Evolutionary conservation across 2,888 invertebrate genomes (phyloP).

Genomic region (Agrenia bidenticulata): DNA sequence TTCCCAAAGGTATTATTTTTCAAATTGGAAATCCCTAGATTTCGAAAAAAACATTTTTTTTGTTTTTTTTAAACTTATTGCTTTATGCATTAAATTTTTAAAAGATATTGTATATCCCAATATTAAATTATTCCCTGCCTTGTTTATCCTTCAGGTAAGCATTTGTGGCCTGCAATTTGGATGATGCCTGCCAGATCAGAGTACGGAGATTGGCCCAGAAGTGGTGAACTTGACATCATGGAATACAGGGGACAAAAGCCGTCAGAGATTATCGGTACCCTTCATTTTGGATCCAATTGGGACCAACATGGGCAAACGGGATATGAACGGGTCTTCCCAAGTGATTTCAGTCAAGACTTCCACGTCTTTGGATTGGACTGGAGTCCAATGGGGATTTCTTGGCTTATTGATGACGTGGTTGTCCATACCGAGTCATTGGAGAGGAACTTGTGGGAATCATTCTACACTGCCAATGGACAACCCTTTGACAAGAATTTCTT

Average conservation of each 20-base stretch:
- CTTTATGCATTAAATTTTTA: background rate
- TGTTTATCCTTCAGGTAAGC: slow-evolving; percentile 22
- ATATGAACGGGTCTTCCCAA: slow-evolving; percentile 18
- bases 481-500: slow-evolving; percentile 44
- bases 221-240: slow-evolving; percentile 41
- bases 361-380: slow-evolving; percentile 42
- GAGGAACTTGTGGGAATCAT: slow-evolving; percentile 31
- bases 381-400: slow-evolving; percentile 28
- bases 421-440: slow-evolving; percentile 30
- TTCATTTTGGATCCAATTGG: slow-evolving; percentile 42
- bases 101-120: no score
- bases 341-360: slow-evolving; percentile 41
- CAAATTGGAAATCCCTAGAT: background rate
- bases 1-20: slow-evolving; percentile 40
- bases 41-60: background rate
- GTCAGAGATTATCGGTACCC: slow-evolving; percentile 34
- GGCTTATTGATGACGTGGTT: slow-evolving; percentile 41
- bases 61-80: background rate
- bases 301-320: slow-evolving; percentile 28
- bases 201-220: slow-evolving; percentile 42
- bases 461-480: slow-evolving; percentile 35
- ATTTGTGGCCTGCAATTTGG: slow-evolving; percentile 33
- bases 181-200: slow-evolving; percentile 28
- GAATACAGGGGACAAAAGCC: slow-evolving; percentile 44
- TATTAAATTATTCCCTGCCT: no score